Evolutionary conservation across 2,797 vertebrate genomes (phyloP).

Genomic region (Gobionotothen gibberifrons): DNA sequence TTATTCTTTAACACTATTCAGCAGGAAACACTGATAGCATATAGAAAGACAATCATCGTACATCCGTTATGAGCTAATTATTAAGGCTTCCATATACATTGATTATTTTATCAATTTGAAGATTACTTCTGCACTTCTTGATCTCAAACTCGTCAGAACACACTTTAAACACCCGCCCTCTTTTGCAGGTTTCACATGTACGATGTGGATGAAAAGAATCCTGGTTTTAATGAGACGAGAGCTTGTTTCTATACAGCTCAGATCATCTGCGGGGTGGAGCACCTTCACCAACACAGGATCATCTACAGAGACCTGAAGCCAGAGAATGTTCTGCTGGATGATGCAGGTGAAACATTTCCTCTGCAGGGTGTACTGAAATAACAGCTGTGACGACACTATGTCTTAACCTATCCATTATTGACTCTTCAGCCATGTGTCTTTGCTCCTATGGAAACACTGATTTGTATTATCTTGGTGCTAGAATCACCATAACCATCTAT

Average conservation of each 20-base stretch:
- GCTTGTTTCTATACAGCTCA: conserved; percentile 83
- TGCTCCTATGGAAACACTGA: neutral
- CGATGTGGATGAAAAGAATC: conserved; percentile 85
- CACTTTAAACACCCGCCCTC: neutral
- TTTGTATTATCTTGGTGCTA: neutral
- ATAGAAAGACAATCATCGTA: too few species aligned
- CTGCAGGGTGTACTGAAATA: neutral
- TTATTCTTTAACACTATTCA: too few species aligned
- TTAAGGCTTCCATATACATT: too few species aligned
- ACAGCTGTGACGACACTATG: neutral
- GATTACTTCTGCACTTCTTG: neutral
- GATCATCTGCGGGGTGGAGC: conserved; percentile 85
- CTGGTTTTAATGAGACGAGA: conserved; percentile 82
- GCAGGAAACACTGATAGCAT: too few species aligned
- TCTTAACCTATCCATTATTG: neutral
- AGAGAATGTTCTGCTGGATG: conserved; percentile 85
- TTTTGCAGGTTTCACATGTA: conserved; percentile 83
- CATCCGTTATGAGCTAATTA: too few species aligned
- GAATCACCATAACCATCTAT: too few species aligned
- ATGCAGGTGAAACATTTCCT: conserved; percentile 72
- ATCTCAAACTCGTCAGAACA: conserved; percentile 1
- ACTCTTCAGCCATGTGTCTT: neutral
- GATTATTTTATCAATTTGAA: too few species aligned
- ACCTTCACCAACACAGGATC: conserved; percentile 87
- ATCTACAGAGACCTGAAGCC: conserved; percentile 87